phyloP scores from a whole-genome alignment of 2,888 invertebrate genomes.

The Neoscelio sp. region DNA sequence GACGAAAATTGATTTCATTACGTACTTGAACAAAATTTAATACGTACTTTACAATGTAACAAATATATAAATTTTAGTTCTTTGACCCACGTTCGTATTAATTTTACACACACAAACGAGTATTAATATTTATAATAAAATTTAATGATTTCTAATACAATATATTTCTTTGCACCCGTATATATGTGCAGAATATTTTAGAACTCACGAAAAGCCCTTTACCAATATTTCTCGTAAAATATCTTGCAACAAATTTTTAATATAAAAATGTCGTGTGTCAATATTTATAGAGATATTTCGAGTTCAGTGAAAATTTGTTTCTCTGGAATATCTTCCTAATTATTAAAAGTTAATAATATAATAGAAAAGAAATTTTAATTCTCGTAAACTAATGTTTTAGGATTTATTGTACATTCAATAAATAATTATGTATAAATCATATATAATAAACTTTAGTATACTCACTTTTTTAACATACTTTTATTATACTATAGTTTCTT shows the following conservation, averaged over 20 bases:
- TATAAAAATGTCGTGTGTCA: conserved; percentile 21
- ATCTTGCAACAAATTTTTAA: conserved; percentile 19
- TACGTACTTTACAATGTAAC: too few relatives aligned
- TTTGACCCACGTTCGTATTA: too few relatives aligned
- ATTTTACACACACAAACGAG: background rate
- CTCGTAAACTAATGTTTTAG: background rate
- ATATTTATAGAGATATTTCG: conserved; percentile 27
- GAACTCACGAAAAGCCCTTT: conserved; percentile 10
- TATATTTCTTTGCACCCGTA: background rate
- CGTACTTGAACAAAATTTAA: too few relatives aligned
- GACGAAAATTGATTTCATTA: too few relatives aligned
- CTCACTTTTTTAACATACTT: too few relatives aligned
- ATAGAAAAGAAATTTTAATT: too few relatives aligned
- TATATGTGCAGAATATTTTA: background rate
- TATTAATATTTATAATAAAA: conserved; percentile 4
- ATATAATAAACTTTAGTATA: too few relatives aligned
- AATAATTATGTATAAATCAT: background rate
- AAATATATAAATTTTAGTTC: too few relatives aligned
- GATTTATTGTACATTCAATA: background rate
- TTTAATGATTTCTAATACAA: background rate
- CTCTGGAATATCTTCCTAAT: background rate
- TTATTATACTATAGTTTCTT: too few relatives aligned
- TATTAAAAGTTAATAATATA: background rate
- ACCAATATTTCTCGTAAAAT: conserved; percentile 20
- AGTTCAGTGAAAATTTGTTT: conserved; percentile 24